Evolutionary conservation across 2,113 vertebrate genomes (phyloP).

Genomic region (Psilopogon haemacephalus): DNA sequence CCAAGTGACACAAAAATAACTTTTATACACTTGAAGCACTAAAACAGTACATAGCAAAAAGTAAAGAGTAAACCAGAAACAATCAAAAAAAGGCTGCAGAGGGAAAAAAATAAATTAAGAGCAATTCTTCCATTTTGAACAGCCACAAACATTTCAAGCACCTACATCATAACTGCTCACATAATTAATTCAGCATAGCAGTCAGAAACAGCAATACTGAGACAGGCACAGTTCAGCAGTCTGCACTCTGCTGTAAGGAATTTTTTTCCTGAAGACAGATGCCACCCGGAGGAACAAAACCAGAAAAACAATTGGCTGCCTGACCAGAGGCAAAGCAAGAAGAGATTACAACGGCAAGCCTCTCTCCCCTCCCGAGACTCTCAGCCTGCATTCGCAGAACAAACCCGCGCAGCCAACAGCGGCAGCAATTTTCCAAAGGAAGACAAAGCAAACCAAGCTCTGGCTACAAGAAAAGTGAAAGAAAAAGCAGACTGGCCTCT

Average conservation of each 20-base stretch:
- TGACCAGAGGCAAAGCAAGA: slow-evolving; percentile 52
- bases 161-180: not conserved
- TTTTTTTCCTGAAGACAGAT: slow-evolving; percentile 67
- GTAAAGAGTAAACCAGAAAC: not conserved
- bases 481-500: not conserved
- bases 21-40: not conserved
- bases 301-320: slow-evolving; percentile 55
- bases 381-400: not conserved
- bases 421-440: slow-evolving; percentile 13
- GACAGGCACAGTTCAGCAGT: slow-evolving; percentile 17
- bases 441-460: not conserved
- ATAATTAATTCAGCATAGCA: not conserved
- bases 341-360: slow-evolving; percentile 25
- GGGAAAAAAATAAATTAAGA: not conserved
- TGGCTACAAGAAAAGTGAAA: not conserved
- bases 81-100: not conserved
- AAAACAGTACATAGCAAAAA: not conserved
- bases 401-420: not conserved
- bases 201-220: not conserved
- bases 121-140: not conserved
- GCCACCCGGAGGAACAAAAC: slow-evolving; percentile 65
- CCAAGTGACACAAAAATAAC: not conserved
- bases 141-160: slow-evolving; percentile 10
- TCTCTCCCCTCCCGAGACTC: not conserved
- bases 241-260: slow-evolving; percentile 31